phyloP scores from a whole-genome alignment of 2,797 vertebrate species.

The Oceanodroma leucorhoa region DNA sequence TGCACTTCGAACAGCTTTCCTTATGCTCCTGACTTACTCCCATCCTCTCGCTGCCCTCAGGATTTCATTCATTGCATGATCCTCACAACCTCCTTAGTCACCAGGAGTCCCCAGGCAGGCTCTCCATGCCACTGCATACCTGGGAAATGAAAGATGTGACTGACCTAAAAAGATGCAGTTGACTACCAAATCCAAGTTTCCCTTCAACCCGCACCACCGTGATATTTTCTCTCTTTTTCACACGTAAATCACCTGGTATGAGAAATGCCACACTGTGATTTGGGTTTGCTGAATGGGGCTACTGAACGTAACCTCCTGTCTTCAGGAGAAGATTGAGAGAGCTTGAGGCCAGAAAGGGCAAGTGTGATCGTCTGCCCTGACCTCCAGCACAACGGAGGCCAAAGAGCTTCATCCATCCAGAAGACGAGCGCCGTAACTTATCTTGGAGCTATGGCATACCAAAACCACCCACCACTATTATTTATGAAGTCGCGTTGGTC shows the following conservation, averaged over 20 bases:
- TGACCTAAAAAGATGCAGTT: not conserved
- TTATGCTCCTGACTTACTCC: not conserved
- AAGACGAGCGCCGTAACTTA: not conserved
- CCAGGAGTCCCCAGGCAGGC: not conserved
- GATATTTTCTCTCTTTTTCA: not conserved
- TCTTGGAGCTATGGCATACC: not conserved
- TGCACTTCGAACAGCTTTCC: not conserved
- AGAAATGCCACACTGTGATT: not conserved
- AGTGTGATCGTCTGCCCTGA: not conserved
- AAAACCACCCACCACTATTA: not conserved
- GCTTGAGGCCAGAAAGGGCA: not conserved
- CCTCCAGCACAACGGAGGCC: not conserved
- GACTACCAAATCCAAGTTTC: not conserved
- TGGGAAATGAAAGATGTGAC: not conserved
- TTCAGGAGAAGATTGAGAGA: not conserved
- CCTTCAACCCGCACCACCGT: fast-evolving
- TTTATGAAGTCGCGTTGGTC: not conserved
- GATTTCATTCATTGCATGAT: not conserved
- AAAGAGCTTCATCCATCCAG: not conserved
- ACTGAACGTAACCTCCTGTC: not conserved
- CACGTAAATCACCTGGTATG: not conserved
- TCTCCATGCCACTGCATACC: not conserved
- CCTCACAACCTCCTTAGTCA: not conserved
- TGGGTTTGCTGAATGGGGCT: not conserved
- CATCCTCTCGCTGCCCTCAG: no score